A percentile compares a stretch with the other conserved stretches of the same genome.
Conservation (phyloP, 2,113 vertebrate genomes). For the Myrmecophaga tridactyla region DNA sequence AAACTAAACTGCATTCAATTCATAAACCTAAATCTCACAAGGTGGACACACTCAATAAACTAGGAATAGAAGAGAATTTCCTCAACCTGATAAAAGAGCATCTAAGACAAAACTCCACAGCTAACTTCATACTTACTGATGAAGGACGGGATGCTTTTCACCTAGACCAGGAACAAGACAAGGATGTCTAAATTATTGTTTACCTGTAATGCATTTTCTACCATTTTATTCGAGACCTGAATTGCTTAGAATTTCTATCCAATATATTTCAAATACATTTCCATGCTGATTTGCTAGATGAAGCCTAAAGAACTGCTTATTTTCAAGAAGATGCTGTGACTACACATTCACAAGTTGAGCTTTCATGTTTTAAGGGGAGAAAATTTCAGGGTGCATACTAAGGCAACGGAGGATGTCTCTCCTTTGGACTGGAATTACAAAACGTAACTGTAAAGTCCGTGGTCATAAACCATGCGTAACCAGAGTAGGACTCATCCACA, state of each 20-base stretch:
- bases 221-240: neutral
- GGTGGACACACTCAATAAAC: no score
- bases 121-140: no score
- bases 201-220: neutral
- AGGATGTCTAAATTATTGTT: neutral
- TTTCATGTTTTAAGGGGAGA: neutral
- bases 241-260: constrained; percentile 5
- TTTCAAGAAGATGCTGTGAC: neutral
- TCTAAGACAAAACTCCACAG: no score
- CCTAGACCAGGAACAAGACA: no score
- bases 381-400: neutral
- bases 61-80: no score
- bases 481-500: neutral
- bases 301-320: neutral
- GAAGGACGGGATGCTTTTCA: no score
- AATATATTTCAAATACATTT: neutral
- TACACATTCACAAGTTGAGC: neutral
- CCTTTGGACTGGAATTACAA: neutral
- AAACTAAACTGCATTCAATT: neutral
- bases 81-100: no score
- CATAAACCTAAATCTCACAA: neutral
- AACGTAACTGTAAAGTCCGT: neutral
- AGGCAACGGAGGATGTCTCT: constrained; percentile 10
- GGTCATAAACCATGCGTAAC: neutral
- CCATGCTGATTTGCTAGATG: neutral